Conservation (phyloP, 2,113 vertebrate genomes). For the Anolis carolinensis region DNA sequence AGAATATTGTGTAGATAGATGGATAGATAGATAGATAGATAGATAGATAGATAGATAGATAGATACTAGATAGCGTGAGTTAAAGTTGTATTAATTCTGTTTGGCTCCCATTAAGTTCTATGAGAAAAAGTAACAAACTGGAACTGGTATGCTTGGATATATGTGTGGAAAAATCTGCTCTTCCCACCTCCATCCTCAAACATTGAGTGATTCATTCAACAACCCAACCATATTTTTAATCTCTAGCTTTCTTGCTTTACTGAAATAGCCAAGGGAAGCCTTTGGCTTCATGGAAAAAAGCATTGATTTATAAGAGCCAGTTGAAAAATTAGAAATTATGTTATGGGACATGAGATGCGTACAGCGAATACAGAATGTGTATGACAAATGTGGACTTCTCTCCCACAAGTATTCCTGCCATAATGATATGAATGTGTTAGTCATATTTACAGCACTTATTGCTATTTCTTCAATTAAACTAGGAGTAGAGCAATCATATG, state of each 20-base stretch:
- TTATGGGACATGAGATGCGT: not conserved
- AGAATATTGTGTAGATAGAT: too few relatives aligned
- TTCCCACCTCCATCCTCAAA: too few relatives aligned
- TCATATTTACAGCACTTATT: conserved; percentile 35
- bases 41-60: too few relatives aligned
- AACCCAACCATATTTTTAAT: not conserved
- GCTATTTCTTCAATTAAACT: conserved; percentile 41
- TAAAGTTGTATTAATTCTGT: too few relatives aligned
- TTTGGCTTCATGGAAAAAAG: not conserved
- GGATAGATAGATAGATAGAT: too few relatives aligned
- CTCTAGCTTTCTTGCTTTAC: not conserved
- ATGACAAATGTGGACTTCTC: too few relatives aligned
- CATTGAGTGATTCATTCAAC: not conserved
- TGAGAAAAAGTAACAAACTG: not conserved
- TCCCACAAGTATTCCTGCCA: not conserved
- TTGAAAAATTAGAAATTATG: not conserved
- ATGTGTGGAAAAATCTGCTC: too few relatives aligned
- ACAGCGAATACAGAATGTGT: too few relatives aligned
- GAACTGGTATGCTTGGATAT: too few relatives aligned
- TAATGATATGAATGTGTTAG: not conserved
- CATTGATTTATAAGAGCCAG: not conserved
- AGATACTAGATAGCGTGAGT: too few relatives aligned
- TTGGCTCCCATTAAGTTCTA: not conserved
- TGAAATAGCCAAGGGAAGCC: not conserved
- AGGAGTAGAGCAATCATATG: not conserved